Base-by-base conservation (phyloP, 2,888 invertebrate species). In the Taenaris catops region DNA sequence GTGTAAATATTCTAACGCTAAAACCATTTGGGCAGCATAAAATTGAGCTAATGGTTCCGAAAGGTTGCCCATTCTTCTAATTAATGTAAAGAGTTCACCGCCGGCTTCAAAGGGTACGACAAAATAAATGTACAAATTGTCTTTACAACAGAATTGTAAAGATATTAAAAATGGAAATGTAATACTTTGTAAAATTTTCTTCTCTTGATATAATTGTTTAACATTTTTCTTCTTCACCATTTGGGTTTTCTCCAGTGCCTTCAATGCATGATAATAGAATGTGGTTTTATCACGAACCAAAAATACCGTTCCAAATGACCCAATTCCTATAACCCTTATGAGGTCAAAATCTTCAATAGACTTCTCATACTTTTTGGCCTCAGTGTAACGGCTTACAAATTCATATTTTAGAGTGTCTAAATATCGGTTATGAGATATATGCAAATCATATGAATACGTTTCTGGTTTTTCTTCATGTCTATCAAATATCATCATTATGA, bases 1-100 rank as follows among this genome's bases (percentile, higher is more conserved):
- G 67, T 98, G 98, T 27, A 98, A 81, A 76, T 97, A 98, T 72
- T 98, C 97, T 43, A 98, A 79, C 0, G 93, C 95, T 45, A 98
- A 76, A 18, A 94, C 91, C 7, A 97, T 92, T 87, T 98, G 97
- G 4, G 96, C 92, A 0, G 93, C 93, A 73, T 97, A 98, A 81
- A 97, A 97, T 53, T 92, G 91, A 1, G 94, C 89, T 53, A 94
- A 84, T 9, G 90, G 87, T 65, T 97, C 96, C 27, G 92, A 91
- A 64, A 93, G 87, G 24, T 75, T 64, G 4, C 80, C 86, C 27
- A 71, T 63, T 58, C 81, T 89, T 49, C 91, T 88, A 32, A 94
- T 78, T 58, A 93, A 89, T 1, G 89, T 89, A 59, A 93, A 96
- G 80, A 97, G 88, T 65, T 96, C 96, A 0, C 96, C 96, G 0